phyloP scores from a whole-genome alignment of 2,797 vertebrate genomes.

The Chaetophractus vellerosus region DNA sequence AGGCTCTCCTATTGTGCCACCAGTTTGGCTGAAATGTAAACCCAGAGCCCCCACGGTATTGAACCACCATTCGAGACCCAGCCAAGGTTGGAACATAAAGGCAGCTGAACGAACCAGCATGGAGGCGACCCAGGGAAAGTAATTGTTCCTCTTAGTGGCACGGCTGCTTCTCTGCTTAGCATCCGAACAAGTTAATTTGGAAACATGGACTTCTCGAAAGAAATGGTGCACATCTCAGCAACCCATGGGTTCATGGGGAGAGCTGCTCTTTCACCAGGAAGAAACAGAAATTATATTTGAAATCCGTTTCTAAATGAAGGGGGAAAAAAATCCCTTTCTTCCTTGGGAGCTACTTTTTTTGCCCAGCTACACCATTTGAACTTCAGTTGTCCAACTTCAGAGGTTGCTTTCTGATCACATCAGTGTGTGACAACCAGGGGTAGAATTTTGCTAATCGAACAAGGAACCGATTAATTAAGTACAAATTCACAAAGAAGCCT shows the following conservation, averaged over 20 bases:
- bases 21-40: conserved; percentile 87
- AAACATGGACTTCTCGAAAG: conserved; percentile 85
- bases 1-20: conserved; percentile 86
- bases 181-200: conserved; percentile 91
- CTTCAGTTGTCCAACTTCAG: conserved; percentile 20
- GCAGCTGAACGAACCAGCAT: conserved; percentile 84
- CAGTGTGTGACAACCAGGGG: conserved; percentile 62
- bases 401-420: conserved; percentile 66
- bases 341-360: conserved; percentile 57
- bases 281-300: conserved; percentile 80
- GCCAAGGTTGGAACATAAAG: conserved; percentile 88
- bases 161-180: conserved; percentile 85
- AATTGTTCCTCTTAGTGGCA: conserved; percentile 88
- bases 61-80: conserved; percentile 83
- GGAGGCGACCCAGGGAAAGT: conserved; percentile 83
- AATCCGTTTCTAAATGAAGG: conserved; percentile 77
- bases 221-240: conserved; percentile 83
- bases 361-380: conserved; percentile 48
- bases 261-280: conserved; percentile 83
- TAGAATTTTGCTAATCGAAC: conserved; percentile 78
- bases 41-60: conserved; percentile 80
- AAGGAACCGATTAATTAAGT: conserved; percentile 70
- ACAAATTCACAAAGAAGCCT: conserved; percentile 74
- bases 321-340: conserved; percentile 78
- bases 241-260: conserved; percentile 80